These are phyloP conservation scores for Mesocentrotus franciscanus DNA, from an alignment of 53 echinoderm and acorn worm species.

Conservation along the genomic window DNA sequence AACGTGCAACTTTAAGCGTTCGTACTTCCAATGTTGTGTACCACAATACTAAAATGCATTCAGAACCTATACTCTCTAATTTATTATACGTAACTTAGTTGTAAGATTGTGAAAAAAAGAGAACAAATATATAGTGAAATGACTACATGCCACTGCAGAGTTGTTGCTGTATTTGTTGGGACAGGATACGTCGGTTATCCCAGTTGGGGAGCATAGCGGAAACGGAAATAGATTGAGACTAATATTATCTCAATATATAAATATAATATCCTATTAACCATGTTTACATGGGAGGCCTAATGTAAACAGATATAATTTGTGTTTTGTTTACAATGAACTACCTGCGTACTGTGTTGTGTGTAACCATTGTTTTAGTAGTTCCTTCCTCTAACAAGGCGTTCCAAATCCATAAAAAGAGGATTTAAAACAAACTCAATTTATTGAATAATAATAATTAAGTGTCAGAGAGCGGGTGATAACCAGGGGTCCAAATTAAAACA, in stretches of 20 bases:
- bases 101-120: too few species aligned
- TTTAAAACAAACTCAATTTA: too few species aligned
- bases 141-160: too few species aligned
- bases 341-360: not conserved
- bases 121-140: too few species aligned
- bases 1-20: too few species aligned
- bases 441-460: too few species aligned
- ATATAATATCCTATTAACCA: not conserved
- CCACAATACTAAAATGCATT: too few species aligned
- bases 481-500: not conserved
- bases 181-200: not conserved
- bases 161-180: not conserved
- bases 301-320: slow-evolving; percentile 26
- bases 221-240: not conserved
- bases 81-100: too few species aligned
- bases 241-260: not conserved
- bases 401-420: not conserved
- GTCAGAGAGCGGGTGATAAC: not conserved
- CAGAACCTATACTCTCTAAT: too few species aligned
- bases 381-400: not conserved
- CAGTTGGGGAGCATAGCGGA: not conserved
- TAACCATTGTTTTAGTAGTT: not conserved
- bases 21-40: too few species aligned
- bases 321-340: slow-evolving; percentile 26
- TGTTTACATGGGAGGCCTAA: not conserved